Percentiles rank a stretch among this genome's conserved stretches.
phyloP scores from a whole-genome alignment of 2,797 vertebrate species.

The Malurus leucopterus region DNA sequence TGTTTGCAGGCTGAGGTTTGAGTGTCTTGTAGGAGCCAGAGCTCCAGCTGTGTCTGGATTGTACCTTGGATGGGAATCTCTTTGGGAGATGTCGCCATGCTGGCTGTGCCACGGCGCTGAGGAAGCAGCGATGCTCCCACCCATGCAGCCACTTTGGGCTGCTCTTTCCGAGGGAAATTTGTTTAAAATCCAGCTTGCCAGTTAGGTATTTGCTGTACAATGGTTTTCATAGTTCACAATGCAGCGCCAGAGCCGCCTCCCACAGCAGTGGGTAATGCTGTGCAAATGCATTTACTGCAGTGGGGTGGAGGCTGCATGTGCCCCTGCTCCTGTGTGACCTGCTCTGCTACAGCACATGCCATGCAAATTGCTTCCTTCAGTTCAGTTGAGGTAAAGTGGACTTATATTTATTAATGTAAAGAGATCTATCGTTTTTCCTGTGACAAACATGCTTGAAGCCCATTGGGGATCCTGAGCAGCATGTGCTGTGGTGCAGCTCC shows the following conservation, averaged over 20 bases:
- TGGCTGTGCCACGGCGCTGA: not conserved
- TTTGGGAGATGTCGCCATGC: not conserved
- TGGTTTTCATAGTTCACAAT: fast-evolving
- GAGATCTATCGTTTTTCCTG: not conserved
- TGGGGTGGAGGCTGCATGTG: not conserved
- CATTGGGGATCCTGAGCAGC: constrained; percentile 39
- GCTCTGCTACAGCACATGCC: not conserved
- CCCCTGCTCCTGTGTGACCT: not conserved
- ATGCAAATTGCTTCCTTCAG: not conserved
- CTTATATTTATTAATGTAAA: not conserved
- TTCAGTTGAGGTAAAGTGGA: not conserved
- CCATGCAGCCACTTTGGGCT: not conserved
- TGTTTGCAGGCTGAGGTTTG: constrained; percentile 10
- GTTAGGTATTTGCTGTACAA: not conserved
- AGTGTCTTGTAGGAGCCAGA: not conserved
- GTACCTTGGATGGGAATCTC: not conserved
- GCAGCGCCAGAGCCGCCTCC: not conserved
- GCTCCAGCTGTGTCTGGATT: constrained; percentile 29
- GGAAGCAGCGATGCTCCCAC: not conserved
- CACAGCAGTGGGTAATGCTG: not conserved
- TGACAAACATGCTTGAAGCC: constrained; percentile 33
- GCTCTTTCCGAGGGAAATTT: not conserved
- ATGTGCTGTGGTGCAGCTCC: not conserved
- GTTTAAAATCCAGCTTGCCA: not conserved
- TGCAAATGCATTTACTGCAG: constrained; percentile 21